A percentile compares a stretch with the other conserved stretches of the same genome.
Conservation (phyloP, 1,140 invertebrate genomes). For the Frieseomelitta varia region DNA sequence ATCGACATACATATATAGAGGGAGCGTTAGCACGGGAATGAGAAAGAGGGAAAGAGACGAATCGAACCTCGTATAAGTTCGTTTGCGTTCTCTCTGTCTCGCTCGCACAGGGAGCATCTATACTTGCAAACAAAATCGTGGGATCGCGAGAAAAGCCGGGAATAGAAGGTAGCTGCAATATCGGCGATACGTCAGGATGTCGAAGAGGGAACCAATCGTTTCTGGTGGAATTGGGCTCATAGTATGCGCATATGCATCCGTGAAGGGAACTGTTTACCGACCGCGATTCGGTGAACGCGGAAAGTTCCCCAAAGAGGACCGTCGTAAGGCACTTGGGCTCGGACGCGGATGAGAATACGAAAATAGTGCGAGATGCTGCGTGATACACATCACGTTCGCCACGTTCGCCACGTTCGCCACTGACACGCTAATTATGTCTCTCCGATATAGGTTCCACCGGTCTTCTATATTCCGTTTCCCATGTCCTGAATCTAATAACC, state of each 20-base stretch:
- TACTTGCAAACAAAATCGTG: constrained; percentile 57
- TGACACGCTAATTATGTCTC: constrained; percentile 29
- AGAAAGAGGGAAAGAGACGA: not conserved
- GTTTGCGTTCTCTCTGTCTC: not conserved
- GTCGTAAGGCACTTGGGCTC: constrained; percentile 50
- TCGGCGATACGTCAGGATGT: constrained; percentile 77
- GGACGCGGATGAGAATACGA: constrained; percentile 25
- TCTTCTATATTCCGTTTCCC: too few relatives aligned
- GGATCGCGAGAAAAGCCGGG: constrained; percentile 54
- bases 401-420: not conserved
- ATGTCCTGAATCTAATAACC: not conserved
- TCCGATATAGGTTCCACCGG: not conserved
- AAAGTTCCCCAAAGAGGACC: constrained; percentile 64
- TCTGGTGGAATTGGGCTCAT: constrained; percentile 69
- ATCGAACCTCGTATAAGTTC: not conserved
- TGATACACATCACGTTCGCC: not conserved
- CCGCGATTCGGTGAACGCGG: constrained; percentile 72
- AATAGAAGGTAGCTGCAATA: constrained; percentile 78
- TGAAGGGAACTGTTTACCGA: constrained; percentile 76
- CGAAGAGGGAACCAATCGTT: constrained; percentile 73
- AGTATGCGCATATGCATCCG: constrained; percentile 67
- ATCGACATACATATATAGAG: not conserved
- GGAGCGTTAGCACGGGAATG: not conserved
- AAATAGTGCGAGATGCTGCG: constrained; percentile 30
- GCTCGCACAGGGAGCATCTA: constrained; percentile 18